Conservation (phyloP, 2,113 vertebrate species). For the Danionella cerebrum region DNA sequence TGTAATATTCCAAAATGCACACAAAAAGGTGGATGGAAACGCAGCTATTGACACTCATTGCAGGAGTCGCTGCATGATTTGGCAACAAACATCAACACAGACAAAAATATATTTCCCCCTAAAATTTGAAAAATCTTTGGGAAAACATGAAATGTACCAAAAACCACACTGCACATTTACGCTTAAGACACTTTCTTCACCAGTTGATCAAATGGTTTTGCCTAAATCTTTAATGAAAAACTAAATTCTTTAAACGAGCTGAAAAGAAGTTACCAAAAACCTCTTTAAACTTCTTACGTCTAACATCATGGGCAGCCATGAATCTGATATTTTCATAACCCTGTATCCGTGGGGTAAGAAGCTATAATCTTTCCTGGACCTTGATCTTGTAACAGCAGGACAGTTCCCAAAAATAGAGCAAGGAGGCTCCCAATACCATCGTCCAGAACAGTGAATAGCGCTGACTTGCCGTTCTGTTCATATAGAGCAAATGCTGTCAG, state of each 20-base stretch:
- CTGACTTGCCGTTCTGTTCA: conserved; percentile 6
- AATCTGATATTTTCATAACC: conserved; percentile 71
- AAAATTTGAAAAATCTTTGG: too few relatives aligned
- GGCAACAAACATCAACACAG: too few relatives aligned
- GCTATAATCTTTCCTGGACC: conserved; percentile 54
- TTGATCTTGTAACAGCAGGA: conserved; percentile 35
- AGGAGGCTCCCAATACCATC: conserved; percentile 15
- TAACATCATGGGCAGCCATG: conserved; percentile 39
- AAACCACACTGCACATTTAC: too few relatives aligned
- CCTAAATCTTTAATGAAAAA: too few relatives aligned
- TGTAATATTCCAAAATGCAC: too few relatives aligned
- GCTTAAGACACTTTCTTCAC: too few relatives aligned
- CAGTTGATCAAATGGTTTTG: too few relatives aligned
- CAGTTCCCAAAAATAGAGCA: conserved; percentile 36
- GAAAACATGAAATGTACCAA: too few relatives aligned
- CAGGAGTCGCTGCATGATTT: too few relatives aligned
- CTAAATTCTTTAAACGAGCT: background rate
- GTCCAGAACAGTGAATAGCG: background rate
- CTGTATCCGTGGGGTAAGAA: conserved; percentile 57
- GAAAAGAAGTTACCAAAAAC: background rate
- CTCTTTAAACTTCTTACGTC: background rate
- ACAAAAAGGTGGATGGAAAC: too few relatives aligned
- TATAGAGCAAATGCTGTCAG: background rate
- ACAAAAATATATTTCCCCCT: too few relatives aligned
- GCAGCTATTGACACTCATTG: too few relatives aligned